Evolutionary conservation across 2,888 invertebrate species (phyloP).

Genomic region (Lottia scabra): DNA sequence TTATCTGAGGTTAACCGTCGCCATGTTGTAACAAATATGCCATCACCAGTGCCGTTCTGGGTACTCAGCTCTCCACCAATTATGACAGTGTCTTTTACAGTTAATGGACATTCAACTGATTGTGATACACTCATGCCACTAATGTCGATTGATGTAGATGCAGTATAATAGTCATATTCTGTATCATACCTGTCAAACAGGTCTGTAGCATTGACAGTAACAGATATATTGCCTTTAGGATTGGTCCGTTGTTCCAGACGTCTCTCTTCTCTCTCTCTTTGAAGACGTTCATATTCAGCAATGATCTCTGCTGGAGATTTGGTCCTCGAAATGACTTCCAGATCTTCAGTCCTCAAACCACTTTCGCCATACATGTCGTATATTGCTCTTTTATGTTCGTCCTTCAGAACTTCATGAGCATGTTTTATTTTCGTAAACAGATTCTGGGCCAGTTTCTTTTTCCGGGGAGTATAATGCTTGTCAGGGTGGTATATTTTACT

Average conservation of each 20-base stretch:
- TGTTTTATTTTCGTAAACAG: conserved; percentile 85
- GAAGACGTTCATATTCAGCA: conserved; percentile 91
- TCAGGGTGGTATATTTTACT: conserved; percentile 97
- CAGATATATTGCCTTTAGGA: conserved; percentile 87
- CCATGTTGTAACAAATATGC: conserved; percentile 82
- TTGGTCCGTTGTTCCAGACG: conserved; percentile 90
- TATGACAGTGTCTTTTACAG: conserved; percentile 85
- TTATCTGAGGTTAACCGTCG: conserved; percentile 84
- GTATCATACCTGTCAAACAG: conserved; percentile 85
- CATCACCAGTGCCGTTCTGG: conserved; percentile 85
- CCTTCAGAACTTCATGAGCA: conserved; percentile 94
- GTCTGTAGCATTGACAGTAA: conserved; percentile 93
- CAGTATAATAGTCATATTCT: conserved; percentile 48
- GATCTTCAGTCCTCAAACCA: conserved; percentile 93
- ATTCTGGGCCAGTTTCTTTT: conserved; percentile 86
- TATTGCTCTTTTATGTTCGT: conserved; percentile 93
- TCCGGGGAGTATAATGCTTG: conserved; percentile 85
- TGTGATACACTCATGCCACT: conserved; percentile 94
- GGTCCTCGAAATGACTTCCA: conserved; percentile 92
- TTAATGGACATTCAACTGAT: conserved; percentile 92
- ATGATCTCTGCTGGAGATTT: conserved; percentile 95
- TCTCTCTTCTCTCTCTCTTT: conserved; percentile 81
- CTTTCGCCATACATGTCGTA: conserved; percentile 91
- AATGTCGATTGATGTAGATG: conserved; percentile 82
- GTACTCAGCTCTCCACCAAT: conserved; percentile 74